phyloP scores from a whole-genome alignment of 1,140 invertebrate genomes.

The Elymnias hypermnestra region DNA sequence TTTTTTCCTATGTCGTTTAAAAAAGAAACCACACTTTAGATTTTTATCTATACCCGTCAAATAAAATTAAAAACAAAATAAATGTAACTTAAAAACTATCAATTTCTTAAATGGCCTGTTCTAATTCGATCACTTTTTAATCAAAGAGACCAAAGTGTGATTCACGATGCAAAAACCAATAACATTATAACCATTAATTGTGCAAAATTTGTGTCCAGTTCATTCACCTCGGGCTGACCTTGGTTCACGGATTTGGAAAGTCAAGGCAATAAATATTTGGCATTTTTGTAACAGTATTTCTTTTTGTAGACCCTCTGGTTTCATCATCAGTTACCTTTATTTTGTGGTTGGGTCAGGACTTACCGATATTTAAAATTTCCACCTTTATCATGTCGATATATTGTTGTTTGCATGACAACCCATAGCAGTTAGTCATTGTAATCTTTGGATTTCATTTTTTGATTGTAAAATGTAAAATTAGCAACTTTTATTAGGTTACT shows the following conservation, averaged over 20 bases:
- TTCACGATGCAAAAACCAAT: conserved; percentile 6
- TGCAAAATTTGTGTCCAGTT: conserved; percentile 13
- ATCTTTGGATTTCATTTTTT: too few relatives aligned
- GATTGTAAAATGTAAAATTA: too few relatives aligned
- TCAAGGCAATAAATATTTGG: conserved; percentile 32
- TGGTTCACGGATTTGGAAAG: conserved; percentile 28
- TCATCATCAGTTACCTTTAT: conserved; percentile 1
- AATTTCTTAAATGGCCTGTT: not conserved
- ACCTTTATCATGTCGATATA: too few relatives aligned
- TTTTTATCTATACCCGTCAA: too few relatives aligned
- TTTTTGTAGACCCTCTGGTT: conserved; percentile 16
- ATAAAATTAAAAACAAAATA: too few relatives aligned
- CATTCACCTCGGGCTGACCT: conserved; percentile 15
- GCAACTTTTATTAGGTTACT: too few relatives aligned
- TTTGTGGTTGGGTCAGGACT: not conserved
- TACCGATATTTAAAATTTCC: not conserved
- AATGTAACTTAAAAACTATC: too few relatives aligned
- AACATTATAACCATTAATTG: conserved; percentile 20
- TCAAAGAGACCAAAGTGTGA: not conserved
- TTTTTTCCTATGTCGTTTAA: too few relatives aligned
- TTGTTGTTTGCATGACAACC: too few relatives aligned
- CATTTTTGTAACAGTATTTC: conserved; percentile 39
- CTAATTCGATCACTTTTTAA: not conserved
- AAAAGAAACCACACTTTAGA: too few relatives aligned
- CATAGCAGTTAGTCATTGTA: too few relatives aligned